Evolutionary conservation across 2,797 vertebrate genomes (phyloP), one percentile per base, ranked within the genome.

Genomic region (Pygocentrus nattereri): DNA sequence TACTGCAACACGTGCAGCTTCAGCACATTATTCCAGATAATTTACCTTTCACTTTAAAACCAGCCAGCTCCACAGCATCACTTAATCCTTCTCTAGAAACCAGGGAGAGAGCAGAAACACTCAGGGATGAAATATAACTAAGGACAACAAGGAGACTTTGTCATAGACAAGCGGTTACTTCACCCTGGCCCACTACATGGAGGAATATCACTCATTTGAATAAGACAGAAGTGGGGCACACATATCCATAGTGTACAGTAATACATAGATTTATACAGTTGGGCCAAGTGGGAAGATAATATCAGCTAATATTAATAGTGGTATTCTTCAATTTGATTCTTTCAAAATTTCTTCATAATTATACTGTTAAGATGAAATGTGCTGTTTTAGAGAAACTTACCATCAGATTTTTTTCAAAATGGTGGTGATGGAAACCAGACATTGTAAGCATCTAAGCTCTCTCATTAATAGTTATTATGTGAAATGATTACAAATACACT

Each of bases 11-110:
- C 27, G 16, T 38, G 47, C 38, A 31, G n/a, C 19, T 23, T 56
- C 47, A 34, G 34, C 0, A 5, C 27, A 68, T 72, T 73, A 83
- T 73, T 83, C 69, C 44, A 79, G 34, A 62, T 74, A 31, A 77
- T 79, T 77, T 76, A 27, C 41, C 27, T 50, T 80, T 83, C 31
- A n/a, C 25, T 59, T 64, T 72, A 49, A 80, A 82, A 80, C 34
- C 5, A 67, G 47, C 27, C 10, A 68, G 25, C 65, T 18, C 74
- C 47, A 69, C 41, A 70, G 56, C 10, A 18, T 31, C 59, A 50
- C 23, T 58, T 49, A 62, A 61, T 34, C n/a, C 12, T 71, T 1
- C 23, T 74, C 27, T 31, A 30, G 12, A 68, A 41, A 25, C 2
- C 25, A 16, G 52, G 69, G 62, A 58, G 23, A 83, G 23, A 27